Conservation (phyloP, 2,113 vertebrate genomes). For the Atrichornis clamosus region DNA sequence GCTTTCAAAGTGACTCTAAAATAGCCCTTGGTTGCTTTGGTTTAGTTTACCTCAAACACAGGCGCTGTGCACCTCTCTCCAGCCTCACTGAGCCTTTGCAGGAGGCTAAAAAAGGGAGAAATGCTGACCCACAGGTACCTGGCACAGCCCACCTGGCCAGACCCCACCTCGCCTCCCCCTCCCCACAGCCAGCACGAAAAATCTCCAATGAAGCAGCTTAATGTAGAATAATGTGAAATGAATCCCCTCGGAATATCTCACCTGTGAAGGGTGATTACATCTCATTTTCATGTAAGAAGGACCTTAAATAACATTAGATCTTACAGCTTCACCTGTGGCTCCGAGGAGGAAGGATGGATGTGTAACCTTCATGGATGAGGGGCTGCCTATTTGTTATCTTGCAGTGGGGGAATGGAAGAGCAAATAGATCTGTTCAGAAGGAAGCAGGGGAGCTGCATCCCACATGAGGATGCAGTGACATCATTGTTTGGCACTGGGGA, state of each 20-base stretch:
- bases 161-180: background rate
- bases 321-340: background rate
- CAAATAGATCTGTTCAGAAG: background rate
- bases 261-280: conserved; percentile 36
- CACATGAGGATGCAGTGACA: background rate
- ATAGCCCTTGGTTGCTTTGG: background rate
- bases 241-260: background rate
- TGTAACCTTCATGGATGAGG: background rate
- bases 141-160: background rate
- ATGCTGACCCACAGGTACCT: rapidly evolving
- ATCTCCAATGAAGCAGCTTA: background rate
- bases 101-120: background rate
- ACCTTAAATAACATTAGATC: background rate
- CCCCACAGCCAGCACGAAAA: background rate
- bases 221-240: background rate
- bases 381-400: background rate
- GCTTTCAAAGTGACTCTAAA: background rate
- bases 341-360: background rate
- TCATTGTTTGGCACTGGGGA: background rate
- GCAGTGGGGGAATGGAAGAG: background rate
- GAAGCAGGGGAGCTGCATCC: background rate
- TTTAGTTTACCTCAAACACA: background rate
- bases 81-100: background rate
- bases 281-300: background rate
- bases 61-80: background rate